Percentiles rank a stretch among this genome's conserved stretches.
Conservation (phyloP, 2,797 vertebrate genomes). For the Austrolebias charrua region DNA sequence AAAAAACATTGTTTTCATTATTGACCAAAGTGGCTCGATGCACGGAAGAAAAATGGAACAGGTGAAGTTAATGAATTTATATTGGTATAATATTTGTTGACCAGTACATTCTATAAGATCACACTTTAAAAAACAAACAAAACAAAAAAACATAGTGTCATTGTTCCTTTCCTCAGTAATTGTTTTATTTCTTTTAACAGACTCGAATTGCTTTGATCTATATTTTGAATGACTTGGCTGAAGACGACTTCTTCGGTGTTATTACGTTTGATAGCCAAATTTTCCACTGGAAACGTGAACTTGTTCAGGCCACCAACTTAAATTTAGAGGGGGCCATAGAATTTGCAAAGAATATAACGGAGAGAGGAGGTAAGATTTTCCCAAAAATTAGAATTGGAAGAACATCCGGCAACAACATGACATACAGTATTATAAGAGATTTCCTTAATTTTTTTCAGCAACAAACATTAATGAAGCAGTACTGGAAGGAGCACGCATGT, state of each 20-base stretch:
- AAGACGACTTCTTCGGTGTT: slow-evolving; percentile 86
- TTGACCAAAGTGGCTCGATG: slow-evolving; percentile 84
- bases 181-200: slow-evolving; percentile 61
- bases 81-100: neutral
- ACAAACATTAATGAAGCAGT: slow-evolving; percentile 87
- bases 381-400: fast-evolving
- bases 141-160: neutral
- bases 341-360: slow-evolving; percentile 71
- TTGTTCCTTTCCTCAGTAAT: neutral
- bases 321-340: slow-evolving; percentile 76
- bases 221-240: slow-evolving; percentile 85
- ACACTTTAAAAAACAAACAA: too few species aligned
- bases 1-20: slow-evolving; percentile 82
- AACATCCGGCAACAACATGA: neutral
- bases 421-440: neutral
- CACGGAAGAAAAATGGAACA: slow-evolving; percentile 74
- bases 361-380: slow-evolving; percentile 78
- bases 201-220: slow-evolving; percentile 84
- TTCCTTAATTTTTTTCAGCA: slow-evolving; percentile 66
- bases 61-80: slow-evolving; percentile 52
- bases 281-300: slow-evolving; percentile 77
- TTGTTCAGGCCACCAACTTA: slow-evolving; percentile 78
- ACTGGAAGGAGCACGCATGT: slow-evolving; percentile 75
- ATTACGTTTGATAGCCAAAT: slow-evolving; percentile 78
- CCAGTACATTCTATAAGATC: neutral